Conservation (phyloP, 2,888 invertebrate genomes). For the Gandaritis pyraliata region DNA sequence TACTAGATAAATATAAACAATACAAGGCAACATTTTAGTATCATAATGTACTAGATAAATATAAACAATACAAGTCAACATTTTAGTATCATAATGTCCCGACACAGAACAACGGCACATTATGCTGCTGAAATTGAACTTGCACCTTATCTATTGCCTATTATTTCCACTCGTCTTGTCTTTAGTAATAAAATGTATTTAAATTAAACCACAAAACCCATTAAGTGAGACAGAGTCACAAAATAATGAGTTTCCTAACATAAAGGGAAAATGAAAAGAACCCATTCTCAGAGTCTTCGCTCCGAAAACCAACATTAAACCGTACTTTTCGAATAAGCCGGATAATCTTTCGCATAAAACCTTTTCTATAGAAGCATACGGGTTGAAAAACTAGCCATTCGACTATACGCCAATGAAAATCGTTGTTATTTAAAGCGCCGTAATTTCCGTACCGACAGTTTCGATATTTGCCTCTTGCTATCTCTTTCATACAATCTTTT, state of each 20-base stretch:
- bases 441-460: constrained; percentile 57
- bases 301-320: constrained; percentile 12
- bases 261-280: constrained; percentile 10
- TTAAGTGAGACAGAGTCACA: background rate
- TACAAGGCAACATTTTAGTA: too few relatives aligned
- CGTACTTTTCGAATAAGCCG: constrained; percentile 24
- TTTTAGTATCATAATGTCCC: background rate
- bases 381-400: constrained; percentile 33
- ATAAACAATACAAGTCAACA: too few relatives aligned
- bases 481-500: constrained; percentile 12
- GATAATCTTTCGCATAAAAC: constrained; percentile 25
- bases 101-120: background rate
- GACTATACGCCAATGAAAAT: constrained; percentile 51
- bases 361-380: constrained; percentile 14
- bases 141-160: background rate
- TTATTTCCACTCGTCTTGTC: too few relatives aligned
- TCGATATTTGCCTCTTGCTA: constrained; percentile 6
- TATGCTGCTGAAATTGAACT: background rate
- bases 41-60: too few relatives aligned
- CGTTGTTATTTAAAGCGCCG: constrained; percentile 52
- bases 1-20: too few relatives aligned
- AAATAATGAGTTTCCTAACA: constrained; percentile 11
- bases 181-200: too few relatives aligned
- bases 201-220: too few relatives aligned
- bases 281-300: constrained; percentile 2